These are phyloP conservation scores for Prunella himalayana DNA, from an alignment of 2,113 vertebrate genomes.

Conservation along the genomic window DNA sequence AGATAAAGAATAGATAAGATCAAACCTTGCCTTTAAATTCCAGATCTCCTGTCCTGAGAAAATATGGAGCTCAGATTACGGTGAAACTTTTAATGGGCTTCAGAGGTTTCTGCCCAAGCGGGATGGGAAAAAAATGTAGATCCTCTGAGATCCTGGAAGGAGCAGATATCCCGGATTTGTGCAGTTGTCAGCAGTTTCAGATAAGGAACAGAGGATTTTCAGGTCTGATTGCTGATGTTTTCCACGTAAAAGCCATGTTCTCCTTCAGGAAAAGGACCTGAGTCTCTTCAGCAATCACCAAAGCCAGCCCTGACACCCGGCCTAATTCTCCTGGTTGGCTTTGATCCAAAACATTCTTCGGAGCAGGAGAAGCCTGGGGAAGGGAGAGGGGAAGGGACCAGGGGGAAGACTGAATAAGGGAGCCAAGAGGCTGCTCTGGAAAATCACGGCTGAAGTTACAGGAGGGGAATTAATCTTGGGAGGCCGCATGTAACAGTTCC, in stretches of 20 bases:
- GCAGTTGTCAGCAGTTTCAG: slow-evolving; percentile 73
- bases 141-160: slow-evolving; percentile 59
- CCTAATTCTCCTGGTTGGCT: slow-evolving; percentile 65
- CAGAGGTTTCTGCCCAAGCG: slow-evolving; percentile 15
- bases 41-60: slow-evolving; percentile 64
- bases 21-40: slow-evolving; percentile 76
- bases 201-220: slow-evolving; percentile 65
- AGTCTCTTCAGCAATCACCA: slow-evolving; percentile 69
- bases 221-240: slow-evolving; percentile 76
- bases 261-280: slow-evolving; percentile 72
- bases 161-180: slow-evolving; percentile 69
- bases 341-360: slow-evolving; percentile 71
- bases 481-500: slow-evolving; percentile 67
- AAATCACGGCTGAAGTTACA: slow-evolving; percentile 73
- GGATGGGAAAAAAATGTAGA: background rate
- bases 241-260: slow-evolving; percentile 75
- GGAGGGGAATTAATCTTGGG: slow-evolving; percentile 80
- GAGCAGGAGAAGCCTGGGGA: slow-evolving; percentile 62
- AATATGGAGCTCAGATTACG: slow-evolving; percentile 47
- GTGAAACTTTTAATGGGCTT: slow-evolving; percentile 17
- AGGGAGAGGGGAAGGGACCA: background rate
- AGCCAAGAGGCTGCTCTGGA: slow-evolving; percentile 57
- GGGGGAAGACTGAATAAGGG: slow-evolving; percentile 60
- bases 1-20: slow-evolving; percentile 80
- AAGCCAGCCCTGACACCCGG: slow-evolving; percentile 67